phyloP scores from a whole-genome alignment of 1,140 invertebrate genomes.

The Caenorhabditis elegans region WBcel235 BX284606.5:5791501-5792000 shows the following conservation, averaged over 20 bases:
- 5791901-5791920: conserved; percentile 8
- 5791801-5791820: conserved; percentile 60
- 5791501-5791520: conserved; percentile 10
- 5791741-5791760: conserved; percentile 10
- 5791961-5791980: conserved; percentile 21
- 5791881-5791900: conserved; percentile 51
- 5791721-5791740: conserved; percentile 3
- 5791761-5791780: background rate
- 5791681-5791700: background rate
- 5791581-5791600: background rate
- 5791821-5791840: conserved; percentile 56
- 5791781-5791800: conserved; percentile 2
- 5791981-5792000: conserved; percentile 16
- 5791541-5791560: conserved; percentile 28
- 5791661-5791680: background rate
- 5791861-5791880: conserved; percentile 41
- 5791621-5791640: background rate
- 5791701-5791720: background rate
- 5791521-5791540: conserved; percentile 20
- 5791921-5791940: conserved; percentile 1
- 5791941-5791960: conserved; percentile 26
- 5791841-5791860: conserved; percentile 48
- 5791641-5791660: conserved; percentile 4
- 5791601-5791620: conserved; percentile 7
- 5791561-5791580: conserved; percentile 16